phyloP scores from a whole-genome alignment of 2,888 invertebrate species.

The Amphimallon solstitiale region DNA sequence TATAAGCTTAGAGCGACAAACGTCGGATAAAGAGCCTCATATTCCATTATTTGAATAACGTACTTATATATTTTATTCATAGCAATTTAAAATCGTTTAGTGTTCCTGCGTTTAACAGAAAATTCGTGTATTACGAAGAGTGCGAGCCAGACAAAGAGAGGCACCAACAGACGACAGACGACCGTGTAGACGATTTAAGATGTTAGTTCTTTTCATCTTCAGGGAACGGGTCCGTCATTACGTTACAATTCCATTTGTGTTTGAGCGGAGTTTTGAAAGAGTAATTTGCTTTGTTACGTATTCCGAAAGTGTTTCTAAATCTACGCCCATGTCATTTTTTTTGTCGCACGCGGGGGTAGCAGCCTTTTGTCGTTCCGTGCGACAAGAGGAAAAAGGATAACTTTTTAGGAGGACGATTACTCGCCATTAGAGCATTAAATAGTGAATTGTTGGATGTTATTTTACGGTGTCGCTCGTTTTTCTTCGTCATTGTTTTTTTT shows the following conservation, averaged over 20 bases:
- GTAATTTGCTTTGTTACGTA: constrained; percentile 55
- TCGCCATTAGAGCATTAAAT: constrained; percentile 19
- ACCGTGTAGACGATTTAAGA: constrained; percentile 37
- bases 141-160: constrained; percentile 2
- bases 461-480: constrained; percentile 12
- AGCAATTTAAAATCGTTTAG: constrained; percentile 50
- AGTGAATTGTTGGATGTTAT: constrained; percentile 20
- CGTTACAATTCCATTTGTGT: constrained; percentile 48
- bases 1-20: constrained; percentile 21
- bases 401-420: constrained; percentile 16
- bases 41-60: constrained; percentile 38
- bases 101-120: constrained; percentile 38
- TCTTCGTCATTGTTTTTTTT: too few species aligned
- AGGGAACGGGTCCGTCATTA: constrained; percentile 46
- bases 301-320: constrained; percentile 53
- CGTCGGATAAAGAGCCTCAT: constrained; percentile 27
- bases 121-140: constrained; percentile 31
- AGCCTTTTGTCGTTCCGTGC: constrained; percentile 29
- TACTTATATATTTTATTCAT: constrained; percentile 41
- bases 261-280: constrained; percentile 46
- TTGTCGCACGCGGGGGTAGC: constrained; percentile 10
- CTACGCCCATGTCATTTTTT: constrained; percentile 50
- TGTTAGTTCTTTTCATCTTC: constrained; percentile 47
- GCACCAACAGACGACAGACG: constrained; percentile 17
- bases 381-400: constrained; percentile 14